Percentiles rank a stretch among this genome's conserved stretches.
Conservation (phyloP, 2,113 vertebrate species). For the Erythrolamprus reginae region DNA sequence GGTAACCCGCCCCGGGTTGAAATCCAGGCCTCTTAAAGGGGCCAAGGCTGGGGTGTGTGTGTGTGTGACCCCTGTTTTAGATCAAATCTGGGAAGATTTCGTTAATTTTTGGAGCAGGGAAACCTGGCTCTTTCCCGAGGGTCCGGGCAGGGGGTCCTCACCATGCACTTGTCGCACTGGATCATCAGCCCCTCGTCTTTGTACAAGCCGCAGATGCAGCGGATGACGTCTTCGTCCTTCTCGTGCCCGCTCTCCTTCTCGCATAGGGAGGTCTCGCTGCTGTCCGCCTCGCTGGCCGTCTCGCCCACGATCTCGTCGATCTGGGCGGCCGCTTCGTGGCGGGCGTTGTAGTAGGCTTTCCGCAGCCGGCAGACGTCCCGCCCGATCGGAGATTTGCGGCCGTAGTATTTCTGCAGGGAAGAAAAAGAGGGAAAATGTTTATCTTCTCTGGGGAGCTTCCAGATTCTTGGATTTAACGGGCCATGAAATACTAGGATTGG, state of each 20-base stretch:
- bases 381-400: slow-evolving; percentile 89
- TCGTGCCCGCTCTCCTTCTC: slow-evolving; percentile 73
- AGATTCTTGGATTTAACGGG: background rate
- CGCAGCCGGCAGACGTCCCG: slow-evolving; percentile 89
- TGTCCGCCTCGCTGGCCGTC: slow-evolving; percentile 94
- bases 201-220: slow-evolving; percentile 97
- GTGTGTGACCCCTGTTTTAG: background rate
- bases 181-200: slow-evolving; percentile 99
- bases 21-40: no score
- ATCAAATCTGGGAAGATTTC: background rate
- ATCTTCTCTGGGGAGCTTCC: no score
- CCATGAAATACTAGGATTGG: background rate
- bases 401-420: slow-evolving; percentile 86
- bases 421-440: background rate
- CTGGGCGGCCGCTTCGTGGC: slow-evolving; percentile 89
- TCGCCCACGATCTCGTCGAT: slow-evolving; percentile 98
- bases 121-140: background rate
- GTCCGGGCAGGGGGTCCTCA: slow-evolving; percentile 39
- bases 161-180: slow-evolving; percentile 99
- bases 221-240: slow-evolving; percentile 90
- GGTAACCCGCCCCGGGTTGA: no score
- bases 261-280: slow-evolving; percentile 84
- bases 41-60: no score
- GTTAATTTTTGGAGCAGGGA: background rate
- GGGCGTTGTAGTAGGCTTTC: slow-evolving; percentile 91